Percentiles rank a stretch among this genome's conserved stretches.
Evolutionary conservation across 2,888 invertebrate species (phyloP).

Genomic region (Pterostichus madidus): DNA sequence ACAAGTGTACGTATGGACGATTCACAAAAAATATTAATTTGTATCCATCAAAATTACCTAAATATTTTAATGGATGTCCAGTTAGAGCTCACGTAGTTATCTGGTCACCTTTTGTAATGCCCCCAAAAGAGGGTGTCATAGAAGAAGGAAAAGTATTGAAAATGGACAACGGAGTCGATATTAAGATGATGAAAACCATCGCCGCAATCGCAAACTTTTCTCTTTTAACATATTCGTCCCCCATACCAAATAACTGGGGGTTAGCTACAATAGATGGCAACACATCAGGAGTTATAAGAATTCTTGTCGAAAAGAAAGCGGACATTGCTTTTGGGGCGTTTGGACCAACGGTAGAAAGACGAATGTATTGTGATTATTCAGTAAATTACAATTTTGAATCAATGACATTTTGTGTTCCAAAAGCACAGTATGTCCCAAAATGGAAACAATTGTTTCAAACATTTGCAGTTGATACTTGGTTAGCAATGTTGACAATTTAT

Average conservation of each 20-base stretch:
- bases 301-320: constrained; percentile 70
- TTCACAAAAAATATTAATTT: constrained; percentile 68
- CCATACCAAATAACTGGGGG: constrained; percentile 70
- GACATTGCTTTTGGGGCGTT: constrained; percentile 74
- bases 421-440: constrained; percentile 70
- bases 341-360: constrained; percentile 71
- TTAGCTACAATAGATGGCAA: constrained; percentile 70
- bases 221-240: constrained; percentile 69
- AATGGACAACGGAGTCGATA: constrained; percentile 71
- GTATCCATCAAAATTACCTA: constrained; percentile 72
- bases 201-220: constrained; percentile 71
- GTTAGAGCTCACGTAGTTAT: constrained; percentile 72
- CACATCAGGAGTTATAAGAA: constrained; percentile 71
- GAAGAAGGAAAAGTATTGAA: constrained; percentile 64
- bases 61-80: constrained; percentile 72
- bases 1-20: constrained; percentile 68
- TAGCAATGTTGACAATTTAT: constrained; percentile 75
- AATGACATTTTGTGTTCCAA: constrained; percentile 74
- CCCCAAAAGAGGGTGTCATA: constrained; percentile 68
- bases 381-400: constrained; percentile 73
- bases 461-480: constrained; percentile 78
- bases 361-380: constrained; percentile 72
- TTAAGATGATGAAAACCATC: constrained; percentile 70
- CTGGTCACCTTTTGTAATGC: constrained; percentile 73
- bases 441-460: constrained; percentile 77